Conservation (phyloP, 2,797 vertebrate species). For the Pipistrellus nathusii region DNA sequence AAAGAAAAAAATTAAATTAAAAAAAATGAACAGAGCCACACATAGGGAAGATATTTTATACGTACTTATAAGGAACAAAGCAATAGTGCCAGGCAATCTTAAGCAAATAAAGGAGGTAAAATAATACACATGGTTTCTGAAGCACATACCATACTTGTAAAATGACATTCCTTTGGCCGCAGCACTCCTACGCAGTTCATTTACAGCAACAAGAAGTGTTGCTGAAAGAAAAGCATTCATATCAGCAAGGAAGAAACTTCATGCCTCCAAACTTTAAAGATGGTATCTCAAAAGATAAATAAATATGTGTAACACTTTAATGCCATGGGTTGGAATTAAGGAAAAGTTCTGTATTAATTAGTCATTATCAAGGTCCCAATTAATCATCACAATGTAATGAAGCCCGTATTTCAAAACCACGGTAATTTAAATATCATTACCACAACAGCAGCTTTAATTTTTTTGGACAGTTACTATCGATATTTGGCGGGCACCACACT, state of each 20-base stretch:
- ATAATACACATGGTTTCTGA: conserved; percentile 20
- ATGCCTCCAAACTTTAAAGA: conserved; percentile 41
- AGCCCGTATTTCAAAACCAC: neutral
- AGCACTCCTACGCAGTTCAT: conserved; percentile 96
- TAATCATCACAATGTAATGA: conserved; percentile 17
- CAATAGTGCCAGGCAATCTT: conserved; percentile 6
- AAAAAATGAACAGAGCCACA: conserved; percentile 26
- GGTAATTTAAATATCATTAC: conserved; percentile 8
- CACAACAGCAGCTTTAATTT: neutral
- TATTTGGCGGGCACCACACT: neutral
- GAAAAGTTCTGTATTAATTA: conserved; percentile 10
- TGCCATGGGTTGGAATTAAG: neutral
- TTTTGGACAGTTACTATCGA: neutral
- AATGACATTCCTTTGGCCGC: conserved; percentile 92
- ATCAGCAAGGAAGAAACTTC: conserved; percentile 45
- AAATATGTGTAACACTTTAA: neutral
- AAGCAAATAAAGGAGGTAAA: conserved; percentile 42
- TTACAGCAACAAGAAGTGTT: conserved; percentile 97
- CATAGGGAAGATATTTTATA: neutral
- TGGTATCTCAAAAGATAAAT: conserved; percentile 49
- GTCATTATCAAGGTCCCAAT: neutral
- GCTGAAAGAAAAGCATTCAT: conserved; percentile 89
- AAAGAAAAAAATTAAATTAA: no score
- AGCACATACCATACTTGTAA: conserved; percentile 96
- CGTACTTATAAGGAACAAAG: conserved; percentile 5